These are phyloP conservation scores for Microchirus variegatus DNA, from an alignment of 2,797 vertebrate genomes.

Conservation along the genomic window DNA sequence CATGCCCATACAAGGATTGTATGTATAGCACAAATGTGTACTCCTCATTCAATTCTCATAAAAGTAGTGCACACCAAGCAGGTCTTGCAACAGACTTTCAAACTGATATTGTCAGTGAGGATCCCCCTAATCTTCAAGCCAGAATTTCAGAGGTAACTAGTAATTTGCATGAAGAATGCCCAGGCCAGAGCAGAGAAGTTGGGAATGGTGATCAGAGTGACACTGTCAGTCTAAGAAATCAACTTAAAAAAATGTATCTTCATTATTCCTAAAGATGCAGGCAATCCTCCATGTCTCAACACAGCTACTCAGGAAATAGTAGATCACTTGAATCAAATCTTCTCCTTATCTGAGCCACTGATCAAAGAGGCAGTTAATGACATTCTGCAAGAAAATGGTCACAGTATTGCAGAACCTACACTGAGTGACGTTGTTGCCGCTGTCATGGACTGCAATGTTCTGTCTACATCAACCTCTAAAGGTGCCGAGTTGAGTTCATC, in stretches of 20 bases:
- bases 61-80: conserved; percentile 27
- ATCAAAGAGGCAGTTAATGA: conserved; percentile 37
- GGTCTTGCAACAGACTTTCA: conserved; percentile 15
- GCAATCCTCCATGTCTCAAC: conserved; percentile 44
- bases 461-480: conserved; percentile 23
- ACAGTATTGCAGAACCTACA: conserved; percentile 16
- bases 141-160: not conserved
- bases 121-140: not conserved
- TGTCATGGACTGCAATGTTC: conserved; percentile 45
- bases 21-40: conserved; percentile 27
- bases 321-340: conserved; percentile 33
- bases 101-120: not conserved
- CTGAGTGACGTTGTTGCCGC: conserved; percentile 26
- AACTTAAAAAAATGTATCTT: conserved; percentile 22
- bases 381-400: conserved; percentile 27
- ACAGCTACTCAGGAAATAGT: conserved; percentile 40
- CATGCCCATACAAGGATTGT: conserved; percentile 5
- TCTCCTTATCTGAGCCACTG: conserved; percentile 32
- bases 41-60: conserved; percentile 34
- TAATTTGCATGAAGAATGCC: conserved; percentile 11
- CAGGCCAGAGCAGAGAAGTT: conserved; percentile 4
- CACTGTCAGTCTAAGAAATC: conserved; percentile 6
- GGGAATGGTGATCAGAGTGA: conserved; percentile 12
- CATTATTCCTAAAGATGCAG: conserved; percentile 53
- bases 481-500: conserved; percentile 26